These are phyloP conservation scores for Centropus unirufus DNA, from an alignment of 2,113 vertebrate species.

Conservation along the genomic window DNA sequence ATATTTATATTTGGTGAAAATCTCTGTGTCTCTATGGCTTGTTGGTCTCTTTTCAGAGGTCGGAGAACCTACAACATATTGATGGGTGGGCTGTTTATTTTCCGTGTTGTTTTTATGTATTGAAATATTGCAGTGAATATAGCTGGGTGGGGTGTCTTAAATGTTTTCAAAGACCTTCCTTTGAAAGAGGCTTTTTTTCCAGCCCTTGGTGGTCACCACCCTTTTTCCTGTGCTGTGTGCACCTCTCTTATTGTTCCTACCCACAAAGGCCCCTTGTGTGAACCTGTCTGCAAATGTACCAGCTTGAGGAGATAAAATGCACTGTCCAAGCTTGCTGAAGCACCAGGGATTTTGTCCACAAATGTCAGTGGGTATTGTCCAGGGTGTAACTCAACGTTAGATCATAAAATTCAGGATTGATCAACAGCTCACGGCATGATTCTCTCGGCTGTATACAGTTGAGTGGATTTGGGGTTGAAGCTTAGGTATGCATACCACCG, in stretches of 20 bases:
- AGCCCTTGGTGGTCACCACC: slow-evolving; percentile 61
- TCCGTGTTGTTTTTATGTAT: slow-evolving; percentile 58
- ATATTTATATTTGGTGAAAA: neutral
- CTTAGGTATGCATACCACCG: rapidly evolving
- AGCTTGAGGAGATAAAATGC: neutral
- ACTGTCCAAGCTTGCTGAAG: neutral
- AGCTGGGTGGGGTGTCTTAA: slow-evolving; percentile 55
- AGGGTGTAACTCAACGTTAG: neutral
- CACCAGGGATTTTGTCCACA: neutral
- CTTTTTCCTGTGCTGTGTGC: slow-evolving; percentile 37
- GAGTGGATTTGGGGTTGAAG: neutral
- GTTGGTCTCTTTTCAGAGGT: neutral
- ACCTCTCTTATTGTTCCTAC: slow-evolving; percentile 47
- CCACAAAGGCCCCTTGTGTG: slow-evolving; percentile 43
- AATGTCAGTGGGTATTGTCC: neutral
- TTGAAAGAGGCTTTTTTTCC: slow-evolving; percentile 59
- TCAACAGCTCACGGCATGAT: rapidly evolving
- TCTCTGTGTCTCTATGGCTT: neutral
- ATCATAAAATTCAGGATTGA: neutral
- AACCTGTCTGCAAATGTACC: slow-evolving; percentile 22
- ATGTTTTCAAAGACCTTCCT: slow-evolving; percentile 61
- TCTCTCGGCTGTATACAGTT: neutral
- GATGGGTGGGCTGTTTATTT: slow-evolving; percentile 58
- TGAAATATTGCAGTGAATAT: slow-evolving; percentile 64
- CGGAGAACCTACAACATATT: neutral